These are phyloP conservation scores for Lottia scabra DNA, from an alignment of 2,888 invertebrate genomes.

Conservation along the genomic window DNA sequence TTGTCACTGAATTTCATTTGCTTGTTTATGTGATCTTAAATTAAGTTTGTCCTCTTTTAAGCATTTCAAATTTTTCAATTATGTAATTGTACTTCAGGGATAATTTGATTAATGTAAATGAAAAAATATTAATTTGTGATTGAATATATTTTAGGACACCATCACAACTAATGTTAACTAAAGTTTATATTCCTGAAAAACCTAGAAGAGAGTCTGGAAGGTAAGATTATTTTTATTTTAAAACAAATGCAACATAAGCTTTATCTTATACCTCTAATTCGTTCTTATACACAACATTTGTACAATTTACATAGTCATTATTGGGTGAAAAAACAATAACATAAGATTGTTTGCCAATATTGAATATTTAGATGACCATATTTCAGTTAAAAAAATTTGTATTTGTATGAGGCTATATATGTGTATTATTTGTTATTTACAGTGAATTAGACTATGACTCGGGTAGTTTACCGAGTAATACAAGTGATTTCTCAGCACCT, in stretches of 20 bases:
- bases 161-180: conserved; percentile 70
- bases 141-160: conserved; percentile 58
- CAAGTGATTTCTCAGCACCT: conserved; percentile 17
- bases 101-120: no score
- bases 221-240: conserved; percentile 34
- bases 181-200: conserved; percentile 67
- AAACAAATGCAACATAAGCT: no score
- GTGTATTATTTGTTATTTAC: conserved; percentile 8
- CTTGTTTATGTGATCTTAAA: not conserved
- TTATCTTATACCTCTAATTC: no score
- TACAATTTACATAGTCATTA: no score
- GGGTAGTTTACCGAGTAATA: conserved; percentile 27
- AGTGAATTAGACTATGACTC: conserved; percentile 24
- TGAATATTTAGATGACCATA: no score
- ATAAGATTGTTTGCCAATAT: no score
- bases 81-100: no score
- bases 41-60: no score
- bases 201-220: conserved; percentile 49
- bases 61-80: no score
- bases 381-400: not conserved
- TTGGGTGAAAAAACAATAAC: no score
- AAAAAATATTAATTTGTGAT: no score
- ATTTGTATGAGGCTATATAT: not conserved
- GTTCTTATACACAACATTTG: no score
- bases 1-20: not conserved